phyloP scores from a whole-genome alignment of 1,140 invertebrate genomes.

The Ceratoteleas bidentatus region DNA sequence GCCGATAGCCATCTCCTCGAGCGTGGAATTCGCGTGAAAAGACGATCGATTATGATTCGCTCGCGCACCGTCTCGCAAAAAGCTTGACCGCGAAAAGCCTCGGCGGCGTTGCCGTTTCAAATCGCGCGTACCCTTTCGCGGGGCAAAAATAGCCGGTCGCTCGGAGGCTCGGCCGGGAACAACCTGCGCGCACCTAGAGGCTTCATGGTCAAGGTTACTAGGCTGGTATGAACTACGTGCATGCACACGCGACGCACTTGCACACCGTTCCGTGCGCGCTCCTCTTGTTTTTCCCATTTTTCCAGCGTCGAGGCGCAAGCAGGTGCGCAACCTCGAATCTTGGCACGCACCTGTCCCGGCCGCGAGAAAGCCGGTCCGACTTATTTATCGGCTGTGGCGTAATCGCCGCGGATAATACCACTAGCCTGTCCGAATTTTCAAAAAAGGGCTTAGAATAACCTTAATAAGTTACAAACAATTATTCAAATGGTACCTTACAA shows the following conservation, averaged over 20 bases:
- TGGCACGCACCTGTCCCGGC: conserved; percentile 13
- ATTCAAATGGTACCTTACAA: too few relatives aligned
- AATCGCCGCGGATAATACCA: neutral
- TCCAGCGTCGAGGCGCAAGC: conserved; percentile 20
- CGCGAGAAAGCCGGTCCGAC: neutral
- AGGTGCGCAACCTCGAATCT: conserved; percentile 24
- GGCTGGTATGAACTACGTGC: conserved; percentile 13
- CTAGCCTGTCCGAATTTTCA: too few relatives aligned
- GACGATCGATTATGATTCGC: too few relatives aligned
- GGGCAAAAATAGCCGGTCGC: neutral
- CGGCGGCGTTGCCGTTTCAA: too few relatives aligned
- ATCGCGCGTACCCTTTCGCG: too few relatives aligned
- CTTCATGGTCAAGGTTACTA: conserved; percentile 45
- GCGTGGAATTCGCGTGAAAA: too few relatives aligned
- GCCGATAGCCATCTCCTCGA: too few relatives aligned
- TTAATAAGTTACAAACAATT: too few relatives aligned
- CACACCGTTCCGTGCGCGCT: conserved; percentile 5
- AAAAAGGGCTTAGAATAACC: too few relatives aligned
- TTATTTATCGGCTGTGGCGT: neutral
- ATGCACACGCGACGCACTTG: conserved; percentile 23
- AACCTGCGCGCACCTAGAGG: conserved; percentile 27
- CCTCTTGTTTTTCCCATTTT: conserved; percentile 30
- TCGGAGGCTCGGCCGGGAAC: conserved; percentile 39
- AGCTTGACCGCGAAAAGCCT: too few relatives aligned
- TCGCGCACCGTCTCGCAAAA: too few relatives aligned